Base-by-base conservation (phyloP, 2,113 vertebrate genomes). In the Sylvilagus bachmani region DNA sequence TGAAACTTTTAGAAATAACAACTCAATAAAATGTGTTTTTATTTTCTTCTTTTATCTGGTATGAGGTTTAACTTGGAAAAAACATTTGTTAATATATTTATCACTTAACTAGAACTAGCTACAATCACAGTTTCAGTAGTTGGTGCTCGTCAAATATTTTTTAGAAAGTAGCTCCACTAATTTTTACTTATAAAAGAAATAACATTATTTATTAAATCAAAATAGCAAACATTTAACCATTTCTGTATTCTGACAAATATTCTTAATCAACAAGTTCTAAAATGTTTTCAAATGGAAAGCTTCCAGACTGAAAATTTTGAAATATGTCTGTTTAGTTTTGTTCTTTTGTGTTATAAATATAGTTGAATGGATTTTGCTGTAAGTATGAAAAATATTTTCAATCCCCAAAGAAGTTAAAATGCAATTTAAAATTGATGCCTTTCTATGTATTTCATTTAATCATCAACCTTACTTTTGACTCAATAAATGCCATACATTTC, bases 331-430 rank as follows among this genome's bases (percentile, higher is more conserved):
- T 70, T 55, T 91, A 69, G 10, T 61, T 96, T 85, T 93, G 9
- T 83, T 71, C n/a, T 95, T 44, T 81, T 36, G 0, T 49, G 70
- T 67, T 84, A 94, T 96, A 94, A 96, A 93, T 95, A 91, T 33
- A 91, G 62, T 77, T 91, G 67, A 89, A 91, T 89, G n/a, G 33
- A 82, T 94, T 96, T 93, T 51, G 2, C 51, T 91, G 25, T 31
- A 84, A 88, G 44, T 86, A 92, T 90, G 71, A 96, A 94, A 96
- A 95, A 93, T 94, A 94, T 91, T 96, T 97, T 74, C 84, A 58
- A 36, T 12, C 27, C 58, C 19, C 70, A 36, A 91, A 67, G 64
- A 89, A 93, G 82, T 90, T 92, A 85, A 90, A 95, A 61, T 93
- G 19, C 75, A 64, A 74, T 95, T 92, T 95, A 93, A 94, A 93